Base-by-base conservation (phyloP, 2,797 vertebrate genomes). In the Semaprochilodus insignis region DNA sequence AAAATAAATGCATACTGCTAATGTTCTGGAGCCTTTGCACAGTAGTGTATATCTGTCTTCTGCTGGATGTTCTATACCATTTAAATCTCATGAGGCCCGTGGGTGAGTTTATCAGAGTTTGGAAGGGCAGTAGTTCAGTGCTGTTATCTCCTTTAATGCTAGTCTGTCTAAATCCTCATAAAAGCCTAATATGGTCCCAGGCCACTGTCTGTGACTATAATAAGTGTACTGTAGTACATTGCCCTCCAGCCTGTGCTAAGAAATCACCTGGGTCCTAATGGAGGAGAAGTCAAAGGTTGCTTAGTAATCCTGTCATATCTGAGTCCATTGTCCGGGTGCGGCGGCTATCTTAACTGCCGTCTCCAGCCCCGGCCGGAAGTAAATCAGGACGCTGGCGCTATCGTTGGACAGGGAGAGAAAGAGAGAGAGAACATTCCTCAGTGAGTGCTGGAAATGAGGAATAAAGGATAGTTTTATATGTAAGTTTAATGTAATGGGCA, bases 341-440 rank as follows among this genome's bases (percentile, higher is more conserved):
- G 90, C 91, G 72, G 86, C 85, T 90, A 85, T 87, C 90, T 93
- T 93, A 93, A 94, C 89, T 84, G 85, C 89, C 82, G 88, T 90
- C 91, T 92, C 86, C 85, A 87, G 89, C 83, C 90, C 83, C 81
- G 84, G 89, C 87, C 89, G 90, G 88, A 87, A 89, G 92, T 95
- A 94, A 94, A 95, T 95, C 94, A 95, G 92, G 86, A 85, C 83
- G 82, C 75, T 85, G 93, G 92, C 91, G 91, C 93, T 93, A 87
- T 85, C 87, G 66, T 59, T 59, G 71, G 81, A 83, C 85, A 85
- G 87, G 91, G 81, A 91, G 86, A 88, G 83, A 90, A 81, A 88
- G 14, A 34, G 40, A 16, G 40, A 25, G 82, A 77, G 85, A 91
- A 86, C 86, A 85, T 89, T 85, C 90, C 92, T 86, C 11, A 15